Evolutionary conservation across 2,113 vertebrate genomes (phyloP).

Genomic region (Syrrhaptes paradoxus): DNA sequence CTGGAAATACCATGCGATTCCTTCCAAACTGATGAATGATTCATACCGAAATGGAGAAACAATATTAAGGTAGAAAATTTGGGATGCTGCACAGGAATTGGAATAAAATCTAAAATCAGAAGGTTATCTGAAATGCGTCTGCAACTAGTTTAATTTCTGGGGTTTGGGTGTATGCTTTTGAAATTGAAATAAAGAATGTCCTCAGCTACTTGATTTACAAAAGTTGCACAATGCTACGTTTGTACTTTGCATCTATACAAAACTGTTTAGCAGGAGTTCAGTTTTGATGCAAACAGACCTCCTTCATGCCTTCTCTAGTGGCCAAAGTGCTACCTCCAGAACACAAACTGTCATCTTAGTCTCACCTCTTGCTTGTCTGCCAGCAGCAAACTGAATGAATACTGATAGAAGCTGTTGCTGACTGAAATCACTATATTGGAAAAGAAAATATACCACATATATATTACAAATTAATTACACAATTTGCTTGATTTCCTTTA

Average conservation of each 20-base stretch:
- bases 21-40: background rate
- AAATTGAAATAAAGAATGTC: background rate
- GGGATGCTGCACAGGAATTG: background rate
- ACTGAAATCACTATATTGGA: background rate
- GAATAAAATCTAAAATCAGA: background rate
- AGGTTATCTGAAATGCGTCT: background rate
- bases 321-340: background rate
- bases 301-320: background rate
- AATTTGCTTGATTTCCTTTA: background rate
- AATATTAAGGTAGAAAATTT: background rate
- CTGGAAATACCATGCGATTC: background rate
- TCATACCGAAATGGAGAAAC: background rate
- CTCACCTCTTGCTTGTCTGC: rapidly evolving
- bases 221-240: background rate
- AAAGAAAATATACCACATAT: background rate
- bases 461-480: background rate
- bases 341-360: background rate
- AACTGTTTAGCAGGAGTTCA: background rate
- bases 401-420: background rate
- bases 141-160: background rate
- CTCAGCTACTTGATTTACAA: background rate
- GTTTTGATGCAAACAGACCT: background rate
- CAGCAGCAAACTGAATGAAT: background rate
- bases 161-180: background rate
- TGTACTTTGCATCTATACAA: background rate